phyloP scores from a whole-genome alignment of 2,888 invertebrate species.

The Drosophila suboccidentalis region DNA sequence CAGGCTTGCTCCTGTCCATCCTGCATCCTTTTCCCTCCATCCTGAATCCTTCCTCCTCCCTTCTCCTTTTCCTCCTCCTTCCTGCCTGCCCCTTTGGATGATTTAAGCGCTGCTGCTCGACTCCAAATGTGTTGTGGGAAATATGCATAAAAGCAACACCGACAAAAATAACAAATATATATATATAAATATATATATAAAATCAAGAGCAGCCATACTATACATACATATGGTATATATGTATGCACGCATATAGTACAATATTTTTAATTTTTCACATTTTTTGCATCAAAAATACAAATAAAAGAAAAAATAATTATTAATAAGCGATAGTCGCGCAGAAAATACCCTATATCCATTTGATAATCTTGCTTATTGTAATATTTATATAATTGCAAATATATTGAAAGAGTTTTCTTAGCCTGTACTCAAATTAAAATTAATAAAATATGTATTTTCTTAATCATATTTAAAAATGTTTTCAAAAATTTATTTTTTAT shows the following conservation, averaged over 20 bases:
- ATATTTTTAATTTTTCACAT: constrained; percentile 79
- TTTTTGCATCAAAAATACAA: constrained; percentile 52
- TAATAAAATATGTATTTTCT: too few species aligned
- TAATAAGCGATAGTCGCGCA: not conserved
- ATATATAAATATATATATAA: constrained; percentile 1
- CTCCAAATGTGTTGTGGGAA: constrained; percentile 80
- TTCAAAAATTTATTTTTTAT: too few species aligned
- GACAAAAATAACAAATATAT: constrained; percentile 36
- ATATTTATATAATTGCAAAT: too few species aligned
- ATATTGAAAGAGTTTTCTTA: too few species aligned
- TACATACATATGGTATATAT: not conserved
- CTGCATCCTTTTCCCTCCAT: not conserved
- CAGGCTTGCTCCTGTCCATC: constrained; percentile 46
- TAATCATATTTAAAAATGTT: too few species aligned
- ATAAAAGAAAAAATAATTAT: not conserved
- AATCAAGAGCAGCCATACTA: constrained; percentile 9
- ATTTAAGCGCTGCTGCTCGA: constrained; percentile 73
- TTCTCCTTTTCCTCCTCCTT: constrained; percentile 9
- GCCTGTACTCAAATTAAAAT: too few species aligned
- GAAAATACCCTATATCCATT: not conserved
- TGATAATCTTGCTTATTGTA: not conserved
- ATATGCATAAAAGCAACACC: constrained; percentile 76
- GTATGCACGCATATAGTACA: constrained; percentile 47
- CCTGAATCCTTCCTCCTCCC: constrained; percentile 9
- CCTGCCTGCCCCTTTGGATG: constrained; percentile 46